These are phyloP conservation scores for Echeneis naucrates DNA, from an alignment of 2,797 vertebrate genomes.

Conservation along the genomic window DNA sequence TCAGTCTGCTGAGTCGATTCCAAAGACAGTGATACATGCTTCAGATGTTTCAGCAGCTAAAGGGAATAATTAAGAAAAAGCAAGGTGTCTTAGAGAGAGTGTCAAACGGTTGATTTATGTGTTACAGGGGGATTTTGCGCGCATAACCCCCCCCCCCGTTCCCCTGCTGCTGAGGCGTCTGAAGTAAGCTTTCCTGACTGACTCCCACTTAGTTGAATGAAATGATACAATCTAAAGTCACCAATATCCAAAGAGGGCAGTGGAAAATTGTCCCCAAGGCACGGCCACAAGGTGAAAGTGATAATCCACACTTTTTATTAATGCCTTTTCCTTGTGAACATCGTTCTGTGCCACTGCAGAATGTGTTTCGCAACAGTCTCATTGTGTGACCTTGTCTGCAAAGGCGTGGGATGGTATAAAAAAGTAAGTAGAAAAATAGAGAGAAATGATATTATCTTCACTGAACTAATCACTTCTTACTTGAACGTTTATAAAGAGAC, in stretches of 20 bases:
- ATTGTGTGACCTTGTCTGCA: slow-evolving; percentile 41
- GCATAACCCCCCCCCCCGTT: slow-evolving; percentile 54
- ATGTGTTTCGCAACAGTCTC: slow-evolving; percentile 14
- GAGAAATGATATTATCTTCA: not conserved
- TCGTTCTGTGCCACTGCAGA: slow-evolving; percentile 28
- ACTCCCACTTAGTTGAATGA: slow-evolving; percentile 73
- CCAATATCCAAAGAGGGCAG: slow-evolving; percentile 59
- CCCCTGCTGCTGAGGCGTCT: slow-evolving; percentile 22
- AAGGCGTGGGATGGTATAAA: not conserved
- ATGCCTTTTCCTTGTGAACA: slow-evolving; percentile 38
- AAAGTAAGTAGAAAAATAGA: not conserved
- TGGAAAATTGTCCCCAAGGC: slow-evolving; percentile 56
- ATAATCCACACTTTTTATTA: slow-evolving; percentile 68
- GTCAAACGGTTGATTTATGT: slow-evolving; percentile 71
- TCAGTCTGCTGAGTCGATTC: slow-evolving; percentile 72
- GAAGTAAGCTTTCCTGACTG: slow-evolving; percentile 52
- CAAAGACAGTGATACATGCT: slow-evolving; percentile 80
- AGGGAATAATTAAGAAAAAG: slow-evolving; percentile 82
- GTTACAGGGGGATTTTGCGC: slow-evolving; percentile 47
- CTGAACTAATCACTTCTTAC: not conserved
- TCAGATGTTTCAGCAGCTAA: slow-evolving; percentile 56
- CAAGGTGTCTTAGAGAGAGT: slow-evolving; percentile 53
- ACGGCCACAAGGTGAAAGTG: slow-evolving; percentile 66
- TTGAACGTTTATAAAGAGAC: slow-evolving; percentile 19
- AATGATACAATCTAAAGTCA: slow-evolving; percentile 59